Conservation (phyloP, 2,797 vertebrate species). For the Allobates femoralis region DNA sequence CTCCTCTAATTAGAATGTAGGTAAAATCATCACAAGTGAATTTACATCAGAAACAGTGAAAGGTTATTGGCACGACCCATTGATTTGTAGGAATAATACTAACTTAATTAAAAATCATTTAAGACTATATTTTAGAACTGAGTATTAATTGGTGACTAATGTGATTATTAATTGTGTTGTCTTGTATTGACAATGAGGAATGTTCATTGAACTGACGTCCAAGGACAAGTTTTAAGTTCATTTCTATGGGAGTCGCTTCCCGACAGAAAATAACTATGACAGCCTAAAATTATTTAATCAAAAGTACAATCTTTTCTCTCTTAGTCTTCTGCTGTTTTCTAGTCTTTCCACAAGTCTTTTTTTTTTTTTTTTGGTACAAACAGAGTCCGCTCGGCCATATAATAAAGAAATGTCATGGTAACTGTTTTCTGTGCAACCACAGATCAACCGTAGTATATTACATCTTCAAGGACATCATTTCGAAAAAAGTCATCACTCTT, state of each 20-base stretch:
- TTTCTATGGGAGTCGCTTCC: conserved; percentile 11
- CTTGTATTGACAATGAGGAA: neutral
- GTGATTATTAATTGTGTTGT: conserved; percentile 25
- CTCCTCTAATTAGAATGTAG: neutral
- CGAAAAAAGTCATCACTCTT: conserved; percentile 55
- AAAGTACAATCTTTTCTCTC: conserved; percentile 52
- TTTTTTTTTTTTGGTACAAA: conserved; percentile 34
- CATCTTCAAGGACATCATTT: conserved; percentile 62
- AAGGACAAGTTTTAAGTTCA: conserved; percentile 30
- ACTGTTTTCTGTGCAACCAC: conserved; percentile 61
- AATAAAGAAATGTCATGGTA: conserved; percentile 62
- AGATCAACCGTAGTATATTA: conserved; percentile 60
- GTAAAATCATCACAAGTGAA: neutral
- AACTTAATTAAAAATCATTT: neutral
- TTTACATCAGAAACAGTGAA: neutral
- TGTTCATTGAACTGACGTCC: conserved; percentile 23
- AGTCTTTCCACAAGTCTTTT: conserved; percentile 43
- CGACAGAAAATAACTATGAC: conserved; percentile 45
- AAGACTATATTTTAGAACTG: neutral
- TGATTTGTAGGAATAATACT: neutral
- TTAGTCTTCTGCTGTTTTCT: conserved; percentile 55
- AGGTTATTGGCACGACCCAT: neutral
- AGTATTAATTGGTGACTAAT: neutral
- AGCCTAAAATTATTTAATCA: conserved; percentile 59
- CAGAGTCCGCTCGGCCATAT: conserved; percentile 57